These are phyloP conservation scores for Gallinago paraguaiae DNA, from an alignment of 2,113 vertebrate species.

Conservation along the genomic window DNA sequence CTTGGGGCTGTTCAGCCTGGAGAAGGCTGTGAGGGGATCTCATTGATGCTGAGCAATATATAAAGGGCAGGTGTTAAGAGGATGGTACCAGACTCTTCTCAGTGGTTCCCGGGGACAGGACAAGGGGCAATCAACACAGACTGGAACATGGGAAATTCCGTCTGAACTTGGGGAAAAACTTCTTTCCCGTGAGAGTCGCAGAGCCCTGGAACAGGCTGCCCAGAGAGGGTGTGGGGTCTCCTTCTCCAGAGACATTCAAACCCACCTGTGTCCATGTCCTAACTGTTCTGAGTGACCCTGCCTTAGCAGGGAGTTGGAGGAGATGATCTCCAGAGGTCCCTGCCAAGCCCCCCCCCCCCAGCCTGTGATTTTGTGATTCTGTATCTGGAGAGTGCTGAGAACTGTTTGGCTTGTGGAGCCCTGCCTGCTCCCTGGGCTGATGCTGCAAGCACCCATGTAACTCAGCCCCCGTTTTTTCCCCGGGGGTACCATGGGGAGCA, in stretches of 20 bases:
- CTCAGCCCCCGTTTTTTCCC: accelerated
- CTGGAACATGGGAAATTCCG: neutral
- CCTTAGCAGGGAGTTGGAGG: neutral
- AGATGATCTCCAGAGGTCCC: neutral
- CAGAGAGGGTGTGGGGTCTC: neutral
- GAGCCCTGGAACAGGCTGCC: neutral
- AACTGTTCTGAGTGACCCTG: neutral
- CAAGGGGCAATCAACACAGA: neutral
- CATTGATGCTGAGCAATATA: neutral
- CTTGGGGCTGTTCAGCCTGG: neutral
- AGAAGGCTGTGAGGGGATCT: neutral
- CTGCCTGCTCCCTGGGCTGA: neutral
- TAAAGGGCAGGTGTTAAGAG: neutral
- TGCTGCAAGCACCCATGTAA: neutral
- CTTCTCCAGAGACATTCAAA: neutral
- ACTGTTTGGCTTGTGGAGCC: neutral
- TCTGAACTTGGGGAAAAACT: neutral
- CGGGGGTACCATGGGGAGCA: accelerated
- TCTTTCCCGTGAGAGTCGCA: neutral
- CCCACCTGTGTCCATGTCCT: too few species aligned
- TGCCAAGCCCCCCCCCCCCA: neutral
- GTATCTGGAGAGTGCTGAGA: neutral
- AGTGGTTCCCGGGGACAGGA: neutral
- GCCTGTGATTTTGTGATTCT: neutral
- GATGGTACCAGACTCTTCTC: neutral